Evolutionary conservation across 2,113 vertebrate genomes (phyloP).

Genomic region (Aspidoscelis tigris): DNA sequence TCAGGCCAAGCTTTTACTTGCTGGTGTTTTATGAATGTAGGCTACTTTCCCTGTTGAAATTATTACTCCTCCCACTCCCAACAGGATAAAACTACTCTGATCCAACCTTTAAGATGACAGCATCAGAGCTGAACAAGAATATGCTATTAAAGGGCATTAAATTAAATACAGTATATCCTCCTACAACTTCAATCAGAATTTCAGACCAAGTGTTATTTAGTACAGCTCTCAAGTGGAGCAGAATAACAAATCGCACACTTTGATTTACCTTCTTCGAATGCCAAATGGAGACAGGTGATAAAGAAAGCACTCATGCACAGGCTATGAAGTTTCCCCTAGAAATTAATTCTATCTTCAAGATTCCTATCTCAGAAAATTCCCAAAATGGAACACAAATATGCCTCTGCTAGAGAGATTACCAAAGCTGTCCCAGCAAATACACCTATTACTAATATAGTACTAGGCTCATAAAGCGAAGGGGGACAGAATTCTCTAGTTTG

Average conservation of each 20-base stretch:
- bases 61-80: slow-evolving; percentile 75
- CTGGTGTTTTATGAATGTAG: slow-evolving; percentile 68
- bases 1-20: slow-evolving; percentile 74
- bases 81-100: slow-evolving; percentile 78
- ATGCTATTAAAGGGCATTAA: slow-evolving; percentile 90
- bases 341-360: slow-evolving; percentile 99
- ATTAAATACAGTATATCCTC: slow-evolving; percentile 91
- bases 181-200: slow-evolving; percentile 90
- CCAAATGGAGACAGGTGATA: slow-evolving; percentile 94
- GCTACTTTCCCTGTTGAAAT: slow-evolving; percentile 66
- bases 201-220: slow-evolving; percentile 90
- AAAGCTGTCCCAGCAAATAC: slow-evolving; percentile 83
- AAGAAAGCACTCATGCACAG: slow-evolving; percentile 89
- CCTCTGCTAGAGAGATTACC: slow-evolving; percentile 87
- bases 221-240: slow-evolving; percentile 90
- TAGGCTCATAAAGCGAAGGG: slow-evolving; percentile 50
- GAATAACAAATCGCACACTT: slow-evolving; percentile 88
- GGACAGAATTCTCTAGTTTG: slow-evolving; percentile 40
- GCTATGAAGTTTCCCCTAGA: slow-evolving; percentile 91
- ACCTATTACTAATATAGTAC: slow-evolving; percentile 75
- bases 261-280: slow-evolving; percentile 92
- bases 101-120: slow-evolving; percentile 87
- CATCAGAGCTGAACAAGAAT: slow-evolving; percentile 83
- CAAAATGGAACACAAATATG: slow-evolving; percentile 92
- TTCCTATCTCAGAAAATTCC: slow-evolving; percentile 92